Percentiles rank a stretch among this genome's conserved stretches.
These are phyloP conservation scores for Ochropleura leucogaster DNA, from an alignment of 2,888 invertebrate species.

Conservation along the genomic window DNA sequence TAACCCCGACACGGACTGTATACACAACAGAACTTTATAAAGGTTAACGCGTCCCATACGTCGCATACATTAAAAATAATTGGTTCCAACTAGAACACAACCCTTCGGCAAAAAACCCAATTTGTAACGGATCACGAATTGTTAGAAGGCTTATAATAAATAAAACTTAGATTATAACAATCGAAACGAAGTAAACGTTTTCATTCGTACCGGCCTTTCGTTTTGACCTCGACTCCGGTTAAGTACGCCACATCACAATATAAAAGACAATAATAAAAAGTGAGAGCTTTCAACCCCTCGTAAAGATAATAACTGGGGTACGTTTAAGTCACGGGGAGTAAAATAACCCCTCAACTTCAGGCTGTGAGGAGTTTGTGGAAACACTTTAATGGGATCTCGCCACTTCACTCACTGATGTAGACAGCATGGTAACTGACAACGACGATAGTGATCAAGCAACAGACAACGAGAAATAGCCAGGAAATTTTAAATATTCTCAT, in stretches of 20 bases:
- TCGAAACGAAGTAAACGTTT: slow-evolving; percentile 74
- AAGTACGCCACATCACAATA: slow-evolving; percentile 79
- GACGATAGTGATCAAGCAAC: neutral
- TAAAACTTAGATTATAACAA: slow-evolving; percentile 62
- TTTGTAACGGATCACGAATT: slow-evolving; percentile 74
- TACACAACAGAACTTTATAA: slow-evolving; percentile 55
- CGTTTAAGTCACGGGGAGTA: slow-evolving; percentile 76
- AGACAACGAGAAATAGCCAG: slow-evolving; percentile 8
- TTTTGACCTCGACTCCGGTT: slow-evolving; percentile 78
- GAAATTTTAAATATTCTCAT: neutral
- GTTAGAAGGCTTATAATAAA: slow-evolving; percentile 64
- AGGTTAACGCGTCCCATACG: slow-evolving; percentile 70
- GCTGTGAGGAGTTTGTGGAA: slow-evolving; percentile 68
- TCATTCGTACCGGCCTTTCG: slow-evolving; percentile 73
- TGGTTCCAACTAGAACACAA: slow-evolving; percentile 61
- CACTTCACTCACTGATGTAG: slow-evolving; percentile 27
- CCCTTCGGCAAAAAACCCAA: slow-evolving; percentile 64
- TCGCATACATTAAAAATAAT: slow-evolving; percentile 72
- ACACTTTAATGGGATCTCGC: slow-evolving; percentile 63
- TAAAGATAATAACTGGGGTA: slow-evolving; percentile 86
- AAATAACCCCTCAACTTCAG: slow-evolving; percentile 72
- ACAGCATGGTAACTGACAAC: slow-evolving; percentile 7
- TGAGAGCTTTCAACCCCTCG: slow-evolving; percentile 87
- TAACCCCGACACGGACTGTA: slow-evolving; percentile 56
- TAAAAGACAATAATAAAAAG: slow-evolving; percentile 85